Base-by-base conservation (phyloP, 2,113 vertebrate species). In the Crotalus viridis region DNA sequence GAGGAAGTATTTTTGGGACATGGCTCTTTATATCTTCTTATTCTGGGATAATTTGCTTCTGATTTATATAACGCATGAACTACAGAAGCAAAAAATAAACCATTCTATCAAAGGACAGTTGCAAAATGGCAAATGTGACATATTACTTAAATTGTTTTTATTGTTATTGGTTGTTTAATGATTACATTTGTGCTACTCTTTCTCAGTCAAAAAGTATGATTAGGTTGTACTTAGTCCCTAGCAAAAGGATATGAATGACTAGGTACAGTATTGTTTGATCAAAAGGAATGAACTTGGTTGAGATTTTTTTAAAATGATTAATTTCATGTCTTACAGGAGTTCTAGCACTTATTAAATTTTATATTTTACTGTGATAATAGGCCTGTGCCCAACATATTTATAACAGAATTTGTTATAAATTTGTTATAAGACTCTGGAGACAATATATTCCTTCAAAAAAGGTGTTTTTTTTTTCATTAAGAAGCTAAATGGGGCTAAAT, bases 361-460 rank as follows among this genome's bases (percentile, higher is more conserved):
- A 26, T 87, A 26, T 52, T 87, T 48, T 48, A 26, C 10, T 28
- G 85, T 46, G 43, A 87, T 51, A 48, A 87, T 26, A 87, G 85
- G 10, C 0, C 46, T 48, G 7, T 26, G 2, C 4, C 5, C 46
- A 52, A 52, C 28, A 48, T 87, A 87, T 54, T 87, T 87, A 28
- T 52, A 54, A 48, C 86, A 87, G 12, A 51, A 87, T 13, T 52
- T 87, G 48, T 15, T 87, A 52, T n/a, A 64, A n/a, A 69, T 69
- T 69, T 15, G 28, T 69, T 69, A 5, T 69, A 48, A 54, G 48
- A 54, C 5, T 26, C 43, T n/a, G 86, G 48, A 87, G 26, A 51
- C 51, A 52, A 87, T 51, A 43, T 90, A 43, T 56, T 89, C 85
- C 94, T 89, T 89, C 61, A 5, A 95, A 94, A 95, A 89, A 61